These are phyloP conservation scores for Oxyscelio sp. DNA, from an alignment of 2,888 invertebrate species.

Conservation along the genomic window DNA sequence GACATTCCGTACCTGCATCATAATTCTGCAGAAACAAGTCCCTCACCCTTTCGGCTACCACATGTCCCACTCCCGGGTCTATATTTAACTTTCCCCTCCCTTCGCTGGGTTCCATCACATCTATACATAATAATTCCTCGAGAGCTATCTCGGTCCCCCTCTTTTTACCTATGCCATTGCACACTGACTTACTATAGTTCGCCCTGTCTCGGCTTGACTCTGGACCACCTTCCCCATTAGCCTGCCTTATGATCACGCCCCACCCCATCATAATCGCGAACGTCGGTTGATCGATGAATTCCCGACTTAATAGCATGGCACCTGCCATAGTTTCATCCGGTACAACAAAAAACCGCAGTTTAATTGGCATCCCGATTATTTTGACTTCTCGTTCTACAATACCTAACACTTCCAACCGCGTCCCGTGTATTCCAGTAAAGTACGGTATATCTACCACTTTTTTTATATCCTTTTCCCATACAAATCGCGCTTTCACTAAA, in stretches of 20 bases:
- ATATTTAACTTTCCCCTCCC: background rate
- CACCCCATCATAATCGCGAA: background rate
- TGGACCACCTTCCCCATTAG: too few species aligned
- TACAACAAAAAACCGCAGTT: constrained; percentile 7
- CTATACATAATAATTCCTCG: background rate
- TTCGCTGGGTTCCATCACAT: background rate
- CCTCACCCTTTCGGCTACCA: background rate
- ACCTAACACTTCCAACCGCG: constrained; percentile 4
- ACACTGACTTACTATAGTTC: too few species aligned
- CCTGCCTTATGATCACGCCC: too few species aligned
- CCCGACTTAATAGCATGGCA: background rate
- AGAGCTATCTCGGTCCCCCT: too few species aligned
- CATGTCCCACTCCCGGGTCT: background rate
- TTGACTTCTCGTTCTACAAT: background rate
- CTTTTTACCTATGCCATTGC: too few species aligned
- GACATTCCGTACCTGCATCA: background rate
- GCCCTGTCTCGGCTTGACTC: too few species aligned
- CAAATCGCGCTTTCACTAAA: background rate
- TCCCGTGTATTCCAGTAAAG: constrained; percentile 17
- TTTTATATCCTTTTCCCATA: too few species aligned
- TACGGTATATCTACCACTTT: too few species aligned
- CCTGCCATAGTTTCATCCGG: constrained; percentile 1
- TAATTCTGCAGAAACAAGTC: background rate
- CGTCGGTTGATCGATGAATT: background rate
- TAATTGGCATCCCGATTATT: background rate